phyloP scores from a whole-genome alignment of 2,797 vertebrate species.

The Remorina albescens region DNA sequence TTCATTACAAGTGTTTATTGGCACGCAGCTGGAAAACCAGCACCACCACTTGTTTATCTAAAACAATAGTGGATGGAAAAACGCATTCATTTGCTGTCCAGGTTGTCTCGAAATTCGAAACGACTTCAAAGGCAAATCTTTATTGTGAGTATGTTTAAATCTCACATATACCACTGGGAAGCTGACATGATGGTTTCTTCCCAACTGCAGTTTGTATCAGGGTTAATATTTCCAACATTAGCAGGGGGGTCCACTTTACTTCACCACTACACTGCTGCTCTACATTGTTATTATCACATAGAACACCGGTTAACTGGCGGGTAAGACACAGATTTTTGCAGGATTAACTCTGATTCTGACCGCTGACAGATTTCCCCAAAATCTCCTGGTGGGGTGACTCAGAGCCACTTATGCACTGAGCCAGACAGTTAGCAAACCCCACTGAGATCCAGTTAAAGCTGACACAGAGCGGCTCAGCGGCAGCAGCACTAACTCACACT shows the following conservation, averaged over 20 bases:
- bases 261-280: not conserved
- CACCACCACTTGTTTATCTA: not conserved
- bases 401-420: constrained; percentile 18
- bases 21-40: not conserved
- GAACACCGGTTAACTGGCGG: constrained; percentile 19
- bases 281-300: constrained; percentile 7
- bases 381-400: constrained; percentile 38
- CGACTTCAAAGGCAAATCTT: not conserved
- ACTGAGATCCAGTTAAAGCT: constrained; percentile 52
- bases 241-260: constrained; percentile 13
- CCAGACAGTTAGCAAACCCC: constrained; percentile 34
- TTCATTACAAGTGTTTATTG: too few relatives aligned
- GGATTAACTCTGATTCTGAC: constrained; percentile 43
- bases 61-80: too few relatives aligned
- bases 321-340: constrained; percentile 19
- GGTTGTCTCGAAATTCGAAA: not conserved
- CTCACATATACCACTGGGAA: not conserved
- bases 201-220: not conserved
- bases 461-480: constrained; percentile 35
- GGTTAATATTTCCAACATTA: not conserved
- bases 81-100: not conserved
- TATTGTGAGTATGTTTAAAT: not conserved
- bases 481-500: constrained; percentile 22
- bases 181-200: constrained; percentile 3
- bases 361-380: constrained; percentile 56